These are phyloP conservation scores for Hozukius guyotensis DNA, from an alignment of 2,797 vertebrate genomes.

Conservation along the genomic window DNA sequence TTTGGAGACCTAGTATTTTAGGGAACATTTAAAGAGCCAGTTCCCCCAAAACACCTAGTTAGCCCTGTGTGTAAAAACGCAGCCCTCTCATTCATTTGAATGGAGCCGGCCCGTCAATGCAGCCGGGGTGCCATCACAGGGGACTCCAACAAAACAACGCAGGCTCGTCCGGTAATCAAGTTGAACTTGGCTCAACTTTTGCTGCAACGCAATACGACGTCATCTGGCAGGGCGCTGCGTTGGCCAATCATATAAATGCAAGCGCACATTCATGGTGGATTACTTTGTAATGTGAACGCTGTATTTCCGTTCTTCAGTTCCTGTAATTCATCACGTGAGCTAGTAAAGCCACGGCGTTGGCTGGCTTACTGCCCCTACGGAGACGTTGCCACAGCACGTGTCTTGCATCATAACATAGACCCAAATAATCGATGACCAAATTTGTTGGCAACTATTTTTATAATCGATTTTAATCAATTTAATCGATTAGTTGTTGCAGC, in stretches of 20 bases:
- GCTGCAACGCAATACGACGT: fast-evolving
- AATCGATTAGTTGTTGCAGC: too few relatives aligned
- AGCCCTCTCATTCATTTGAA: too few relatives aligned
- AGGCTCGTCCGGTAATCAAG: fast-evolving
- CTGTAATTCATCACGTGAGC: too few relatives aligned
- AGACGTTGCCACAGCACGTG: fast-evolving
- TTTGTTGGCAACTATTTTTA: fast-evolving
- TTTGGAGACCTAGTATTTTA: background rate
- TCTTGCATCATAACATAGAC: too few relatives aligned
- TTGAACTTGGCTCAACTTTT: too few relatives aligned
- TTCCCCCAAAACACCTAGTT: too few relatives aligned
- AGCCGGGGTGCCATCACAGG: too few relatives aligned
- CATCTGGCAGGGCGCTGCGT: fast-evolving
- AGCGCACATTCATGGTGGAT: fast-evolving
- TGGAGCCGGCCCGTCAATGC: too few relatives aligned
- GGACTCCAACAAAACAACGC: too few relatives aligned
- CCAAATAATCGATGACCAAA: fast-evolving
- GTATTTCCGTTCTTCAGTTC: fast-evolving
- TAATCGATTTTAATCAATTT: fast-evolving
- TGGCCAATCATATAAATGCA: fast-evolving
- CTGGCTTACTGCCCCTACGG: fast-evolving
- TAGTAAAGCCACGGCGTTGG: fast-evolving
- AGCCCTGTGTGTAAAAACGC: fast-evolving
- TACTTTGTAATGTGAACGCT: too few relatives aligned
- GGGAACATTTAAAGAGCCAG: background rate